Evolutionary conservation across 30 jellyfish, hydroid and myxozoan species (phyloP).

Genomic region (Rhopilema esculentum): DNA sequence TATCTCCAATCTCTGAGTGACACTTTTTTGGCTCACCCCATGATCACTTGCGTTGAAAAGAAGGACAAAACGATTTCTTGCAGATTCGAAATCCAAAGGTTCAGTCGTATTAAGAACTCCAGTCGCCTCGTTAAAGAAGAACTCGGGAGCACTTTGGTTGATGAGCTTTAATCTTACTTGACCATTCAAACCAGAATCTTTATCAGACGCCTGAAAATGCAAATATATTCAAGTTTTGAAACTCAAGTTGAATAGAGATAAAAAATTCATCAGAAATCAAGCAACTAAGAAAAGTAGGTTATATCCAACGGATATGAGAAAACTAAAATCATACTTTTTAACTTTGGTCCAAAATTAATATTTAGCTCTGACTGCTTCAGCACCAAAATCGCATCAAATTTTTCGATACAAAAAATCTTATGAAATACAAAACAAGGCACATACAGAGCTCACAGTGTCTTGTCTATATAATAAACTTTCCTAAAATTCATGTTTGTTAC

Average conservation of each 20-base stretch:
- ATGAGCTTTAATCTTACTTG: conserved; percentile 22
- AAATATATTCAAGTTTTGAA: neutral
- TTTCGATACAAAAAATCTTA: no score
- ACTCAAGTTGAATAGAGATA: neutral
- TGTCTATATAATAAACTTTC: no score
- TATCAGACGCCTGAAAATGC: conserved; percentile 68
- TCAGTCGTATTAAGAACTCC: conserved; percentile 37
- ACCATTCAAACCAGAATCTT: conserved; percentile 79
- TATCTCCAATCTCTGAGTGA: conserved; percentile 6
- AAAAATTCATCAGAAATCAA: no score
- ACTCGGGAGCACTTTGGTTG: conserved; percentile 30
- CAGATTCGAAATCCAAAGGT: conserved; percentile 49
- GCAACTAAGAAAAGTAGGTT: no score
- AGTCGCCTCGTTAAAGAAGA: conserved; percentile 26
- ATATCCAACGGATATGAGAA: no score
- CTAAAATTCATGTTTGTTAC: no score
- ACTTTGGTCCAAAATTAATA: no score
- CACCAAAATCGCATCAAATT: no score
- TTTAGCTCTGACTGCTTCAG: no score
- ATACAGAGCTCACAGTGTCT: no score
- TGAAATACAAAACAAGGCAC: no score
- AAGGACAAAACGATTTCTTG: conserved; percentile 15
- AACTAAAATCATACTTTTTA: no score
- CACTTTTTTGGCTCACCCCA: conserved; percentile 30
- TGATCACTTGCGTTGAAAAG: conserved; percentile 38